Evolutionary conservation across 2,113 vertebrate species (phyloP).

Genomic region (Dicaeum eximium): DNA sequence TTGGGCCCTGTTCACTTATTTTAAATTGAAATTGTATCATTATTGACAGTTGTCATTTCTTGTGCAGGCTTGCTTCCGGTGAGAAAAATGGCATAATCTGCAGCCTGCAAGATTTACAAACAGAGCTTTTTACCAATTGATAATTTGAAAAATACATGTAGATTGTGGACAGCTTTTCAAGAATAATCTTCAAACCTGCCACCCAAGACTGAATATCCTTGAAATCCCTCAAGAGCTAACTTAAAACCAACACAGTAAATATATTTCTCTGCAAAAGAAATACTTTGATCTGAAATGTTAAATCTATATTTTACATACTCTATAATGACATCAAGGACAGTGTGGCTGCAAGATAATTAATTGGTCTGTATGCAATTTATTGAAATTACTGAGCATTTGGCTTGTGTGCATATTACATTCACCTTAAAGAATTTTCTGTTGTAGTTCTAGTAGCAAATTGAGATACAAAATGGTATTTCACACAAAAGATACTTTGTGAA

Average conservation of each 20-base stretch:
- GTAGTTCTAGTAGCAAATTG: background rate
- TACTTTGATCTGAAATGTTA: background rate
- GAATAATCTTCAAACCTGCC: background rate
- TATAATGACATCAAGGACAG: background rate
- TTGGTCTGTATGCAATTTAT: background rate
- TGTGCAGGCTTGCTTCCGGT: background rate
- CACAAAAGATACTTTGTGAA: background rate
- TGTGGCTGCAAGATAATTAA: background rate
- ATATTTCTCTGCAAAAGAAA: background rate
- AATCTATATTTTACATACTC: background rate
- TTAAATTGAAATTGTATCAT: accelerated
- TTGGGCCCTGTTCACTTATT: background rate
- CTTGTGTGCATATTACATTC: background rate
- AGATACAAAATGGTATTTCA: background rate
- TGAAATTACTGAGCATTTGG: background rate
- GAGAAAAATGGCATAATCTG: background rate
- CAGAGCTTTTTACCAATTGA: background rate
- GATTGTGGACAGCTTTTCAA: background rate
- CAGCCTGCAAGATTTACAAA: background rate
- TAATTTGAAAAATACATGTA: background rate
- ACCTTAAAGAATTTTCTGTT: background rate
- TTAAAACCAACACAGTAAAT: background rate
- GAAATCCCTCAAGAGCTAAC: background rate
- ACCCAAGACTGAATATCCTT: background rate
- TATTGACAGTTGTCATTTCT: background rate